Percentiles rank a stretch among this genome's conserved stretches.
These are phyloP conservation scores for Drosophila sturtevanti DNA, from an alignment of 1,140 invertebrate genomes.

Conservation along the genomic window DNA sequence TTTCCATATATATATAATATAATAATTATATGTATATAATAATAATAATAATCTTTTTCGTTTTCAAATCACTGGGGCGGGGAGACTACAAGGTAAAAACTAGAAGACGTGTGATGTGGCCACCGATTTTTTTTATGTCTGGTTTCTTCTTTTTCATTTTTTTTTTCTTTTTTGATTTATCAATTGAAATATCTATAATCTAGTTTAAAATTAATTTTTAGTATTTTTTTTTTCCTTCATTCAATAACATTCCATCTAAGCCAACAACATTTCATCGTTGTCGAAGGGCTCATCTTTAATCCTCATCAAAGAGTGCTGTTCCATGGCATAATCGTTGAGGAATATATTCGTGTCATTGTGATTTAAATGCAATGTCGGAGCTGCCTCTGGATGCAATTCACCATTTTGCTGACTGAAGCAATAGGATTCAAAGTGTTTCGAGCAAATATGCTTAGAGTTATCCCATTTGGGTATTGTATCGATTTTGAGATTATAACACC, in stretches of 20 bases:
- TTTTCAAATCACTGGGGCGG: conserved; percentile 40
- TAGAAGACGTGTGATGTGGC: conserved; percentile 50
- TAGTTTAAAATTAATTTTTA: conserved; percentile 37
- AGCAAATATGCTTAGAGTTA: conserved; percentile 57
- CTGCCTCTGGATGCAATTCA: conserved; percentile 46
- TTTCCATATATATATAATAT: conserved; percentile 14
- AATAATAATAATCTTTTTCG: conserved; percentile 42
- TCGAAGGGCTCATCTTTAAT: conserved; percentile 64
- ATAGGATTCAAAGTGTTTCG: conserved; percentile 60
- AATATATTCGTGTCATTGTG: conserved; percentile 67
- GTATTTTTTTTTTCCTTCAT: conserved; percentile 13
- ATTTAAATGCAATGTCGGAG: conserved; percentile 63
- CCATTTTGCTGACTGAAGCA: conserved; percentile 46
- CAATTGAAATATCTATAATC: conserved; percentile 36
- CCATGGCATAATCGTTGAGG: conserved; percentile 52
- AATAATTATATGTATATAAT: conserved; percentile 32
- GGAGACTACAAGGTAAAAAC: conserved; percentile 49
- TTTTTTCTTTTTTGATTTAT: conserved; percentile 11
- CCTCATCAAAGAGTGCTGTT: conserved; percentile 27
- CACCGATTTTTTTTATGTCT: conserved; percentile 11
- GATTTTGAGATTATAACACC: conserved; percentile 73
- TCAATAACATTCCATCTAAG: conserved; percentile 27
- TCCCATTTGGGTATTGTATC: conserved; percentile 68
- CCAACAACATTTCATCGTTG: conserved; percentile 54
- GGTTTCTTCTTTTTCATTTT: not conserved